Percentiles rank a stretch among this genome's conserved stretches.
Conservation (phyloP, 2,797 vertebrate genomes). For the Prionace glauca region DNA sequence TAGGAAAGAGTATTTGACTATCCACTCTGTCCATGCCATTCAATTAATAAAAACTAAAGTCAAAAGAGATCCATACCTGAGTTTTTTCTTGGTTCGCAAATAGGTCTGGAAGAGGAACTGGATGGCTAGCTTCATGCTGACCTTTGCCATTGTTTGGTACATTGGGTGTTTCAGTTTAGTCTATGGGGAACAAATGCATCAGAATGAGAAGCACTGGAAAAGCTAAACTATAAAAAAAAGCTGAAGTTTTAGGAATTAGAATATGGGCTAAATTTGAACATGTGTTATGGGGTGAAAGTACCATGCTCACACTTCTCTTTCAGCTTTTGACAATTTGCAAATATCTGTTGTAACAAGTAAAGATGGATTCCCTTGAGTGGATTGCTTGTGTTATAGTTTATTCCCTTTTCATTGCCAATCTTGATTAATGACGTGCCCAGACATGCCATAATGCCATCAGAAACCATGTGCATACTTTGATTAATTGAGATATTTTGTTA, state of each 20-base stretch:
- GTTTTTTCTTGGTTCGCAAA: slow-evolving; percentile 95
- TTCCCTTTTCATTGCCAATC: neutral
- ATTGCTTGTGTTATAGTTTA: neutral
- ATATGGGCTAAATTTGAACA: neutral
- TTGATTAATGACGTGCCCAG: neutral
- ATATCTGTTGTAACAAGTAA: neutral
- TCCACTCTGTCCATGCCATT: too few species aligned
- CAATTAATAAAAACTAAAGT: too few species aligned
- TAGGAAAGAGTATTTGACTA: too few species aligned
- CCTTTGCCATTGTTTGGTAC: slow-evolving; percentile 91
- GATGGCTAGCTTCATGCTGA: slow-evolving; percentile 86
- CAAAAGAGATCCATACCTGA: slow-evolving; percentile 63
- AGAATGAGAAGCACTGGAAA: neutral
- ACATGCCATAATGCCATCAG: neutral
- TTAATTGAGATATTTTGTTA: neutral
- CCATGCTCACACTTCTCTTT: neutral
- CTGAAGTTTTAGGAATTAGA: neutral
- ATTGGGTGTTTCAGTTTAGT: slow-evolving; percentile 90
- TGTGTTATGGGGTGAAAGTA: neutral
- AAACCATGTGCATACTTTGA: neutral
- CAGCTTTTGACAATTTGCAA: neutral
- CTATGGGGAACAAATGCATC: slow-evolving; percentile 54
- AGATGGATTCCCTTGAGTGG: neutral
- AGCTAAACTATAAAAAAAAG: neutral
- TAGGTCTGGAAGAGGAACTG: slow-evolving; percentile 96